Base-by-base conservation (phyloP, 2,797 vertebrate species). In the Mus caroli region DNA sequence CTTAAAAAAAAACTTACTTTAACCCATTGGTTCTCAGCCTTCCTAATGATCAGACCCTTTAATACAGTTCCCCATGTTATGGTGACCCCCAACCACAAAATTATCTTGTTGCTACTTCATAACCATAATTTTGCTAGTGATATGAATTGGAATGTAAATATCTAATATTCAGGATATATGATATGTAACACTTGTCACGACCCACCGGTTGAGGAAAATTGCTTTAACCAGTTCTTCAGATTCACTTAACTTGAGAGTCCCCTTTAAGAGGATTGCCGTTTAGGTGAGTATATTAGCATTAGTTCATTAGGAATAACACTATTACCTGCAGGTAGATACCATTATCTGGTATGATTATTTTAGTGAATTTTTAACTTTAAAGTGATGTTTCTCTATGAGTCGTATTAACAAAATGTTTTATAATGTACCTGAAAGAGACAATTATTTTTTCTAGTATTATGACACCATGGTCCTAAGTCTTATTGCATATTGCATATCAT, bases 321-420 rank as follows among this genome's bases (percentile, higher is more conserved):
- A 20, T 34, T 54, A 22, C 31, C 22, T 79, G 26, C 62, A n/a
- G 37, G 26, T 67, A 11, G 26, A 34, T 58, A 54, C 6, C 22
- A 62, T 22, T 34, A 15, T 46, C 54, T 73, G 40, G 2, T 28
- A 5, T 22, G 22, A 20, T 50, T 26, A 22, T 76, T 62, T 88
- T 19, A 76, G 58, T 37, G 28, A 46, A 46, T 92, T 71, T 90
- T 77, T 60, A 92, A 92, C 22, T 77, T 26, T 28, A 84, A 94
- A 85, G 37, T 1, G 3, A 0, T 12, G 79, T 58, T 94, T 19
- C 10, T n/a, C 24, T 3, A 71, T 88, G 67, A 95, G 88, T 82
- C 1, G 2, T 9, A 84, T 43, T 37, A 50, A 40, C 28, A 79
- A 88, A 89, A 82, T 62, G 56, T 37, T 26, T 6, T 40, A 10